Percentiles rank a stretch among this genome's conserved stretches.
Evolutionary conservation across 2,888 invertebrate species (phyloP).

Genomic region (Caradrina clavipalpis): DNA sequence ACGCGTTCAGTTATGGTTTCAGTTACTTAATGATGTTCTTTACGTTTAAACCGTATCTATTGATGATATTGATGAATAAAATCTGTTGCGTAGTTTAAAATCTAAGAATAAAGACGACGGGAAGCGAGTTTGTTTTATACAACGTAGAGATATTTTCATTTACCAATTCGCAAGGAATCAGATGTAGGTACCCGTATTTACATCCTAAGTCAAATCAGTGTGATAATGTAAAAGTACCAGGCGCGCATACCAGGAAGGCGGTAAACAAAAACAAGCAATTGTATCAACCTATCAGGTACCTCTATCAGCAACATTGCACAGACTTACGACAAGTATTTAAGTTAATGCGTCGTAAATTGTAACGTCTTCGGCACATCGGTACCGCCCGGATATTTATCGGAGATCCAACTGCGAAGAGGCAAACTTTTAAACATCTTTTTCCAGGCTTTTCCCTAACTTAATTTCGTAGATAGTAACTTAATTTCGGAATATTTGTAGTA

Average conservation of each 20-base stretch:
- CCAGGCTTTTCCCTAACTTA: conserved; percentile 16
- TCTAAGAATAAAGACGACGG: too few relatives aligned
- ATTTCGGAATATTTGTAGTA: conserved; percentile 10
- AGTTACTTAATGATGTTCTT: too few relatives aligned
- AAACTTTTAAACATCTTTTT: conserved; percentile 27
- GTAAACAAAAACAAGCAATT: conserved; percentile 36
- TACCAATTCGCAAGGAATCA: too few relatives aligned
- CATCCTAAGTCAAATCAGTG: neutral
- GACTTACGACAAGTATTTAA: conserved; percentile 40
- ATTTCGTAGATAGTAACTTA: conserved; percentile 19
- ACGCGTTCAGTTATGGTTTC: too few relatives aligned
- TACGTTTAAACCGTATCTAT: too few relatives aligned
- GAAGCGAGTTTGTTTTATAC: too few relatives aligned
- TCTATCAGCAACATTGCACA: conserved; percentile 26
- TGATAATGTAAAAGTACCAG: conserved; percentile 11
- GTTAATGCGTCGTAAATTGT: conserved; percentile 51
- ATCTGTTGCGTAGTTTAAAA: too few relatives aligned
- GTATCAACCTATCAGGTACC: conserved; percentile 32
- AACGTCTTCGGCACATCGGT: conserved; percentile 40
- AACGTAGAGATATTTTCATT: too few relatives aligned
- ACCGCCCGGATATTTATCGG: conserved; percentile 9
- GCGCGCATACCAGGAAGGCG: conserved; percentile 13
- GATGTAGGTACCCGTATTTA: neutral
- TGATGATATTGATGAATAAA: too few relatives aligned
- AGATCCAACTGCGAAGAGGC: conserved; percentile 6